Evolutionary conservation across 2,888 invertebrate species (phyloP).

Genomic region (Xestia xanthographa): DNA sequence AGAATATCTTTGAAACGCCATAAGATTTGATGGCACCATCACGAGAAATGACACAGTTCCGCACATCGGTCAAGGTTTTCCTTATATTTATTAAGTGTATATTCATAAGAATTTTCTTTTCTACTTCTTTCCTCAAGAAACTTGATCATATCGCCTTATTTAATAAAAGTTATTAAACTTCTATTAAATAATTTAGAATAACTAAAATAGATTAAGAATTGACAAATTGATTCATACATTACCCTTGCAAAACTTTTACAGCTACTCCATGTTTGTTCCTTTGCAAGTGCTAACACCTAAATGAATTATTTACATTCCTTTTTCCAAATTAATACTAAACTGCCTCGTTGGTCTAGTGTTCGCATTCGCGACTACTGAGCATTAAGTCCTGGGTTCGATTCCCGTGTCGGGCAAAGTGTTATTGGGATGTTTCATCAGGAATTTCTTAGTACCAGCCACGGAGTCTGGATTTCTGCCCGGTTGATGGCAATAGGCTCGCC

Average conservation of each 20-base stretch:
- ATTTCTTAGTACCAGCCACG: too few relatives aligned
- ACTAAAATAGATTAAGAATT: neutral
- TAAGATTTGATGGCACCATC: constrained; percentile 42
- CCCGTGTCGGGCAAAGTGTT: too few relatives aligned
- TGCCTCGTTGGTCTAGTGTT: too few relatives aligned
- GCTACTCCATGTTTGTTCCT: neutral
- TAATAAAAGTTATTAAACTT: too few relatives aligned
- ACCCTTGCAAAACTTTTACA: neutral
- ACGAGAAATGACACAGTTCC: constrained; percentile 16
- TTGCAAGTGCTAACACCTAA: too few relatives aligned
- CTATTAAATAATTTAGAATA: neutral
- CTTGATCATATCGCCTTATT: neutral
- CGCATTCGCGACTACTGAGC: too few relatives aligned
- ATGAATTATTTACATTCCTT: too few relatives aligned
- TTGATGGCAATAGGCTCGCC: too few relatives aligned
- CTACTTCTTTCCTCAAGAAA: neutral
- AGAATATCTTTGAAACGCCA: constrained; percentile 38
- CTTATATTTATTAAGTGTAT: constrained; percentile 17
- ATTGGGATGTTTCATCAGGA: too few relatives aligned
- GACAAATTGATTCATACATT: neutral
- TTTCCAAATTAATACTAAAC: too few relatives aligned
- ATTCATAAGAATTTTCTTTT: neutral
- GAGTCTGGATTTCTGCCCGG: too few relatives aligned
- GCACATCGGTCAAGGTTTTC: constrained; percentile 27
- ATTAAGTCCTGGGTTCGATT: too few relatives aligned